phyloP scores from a whole-genome alignment of 2,797 vertebrate species.

The Heliangelus exortis region DNA sequence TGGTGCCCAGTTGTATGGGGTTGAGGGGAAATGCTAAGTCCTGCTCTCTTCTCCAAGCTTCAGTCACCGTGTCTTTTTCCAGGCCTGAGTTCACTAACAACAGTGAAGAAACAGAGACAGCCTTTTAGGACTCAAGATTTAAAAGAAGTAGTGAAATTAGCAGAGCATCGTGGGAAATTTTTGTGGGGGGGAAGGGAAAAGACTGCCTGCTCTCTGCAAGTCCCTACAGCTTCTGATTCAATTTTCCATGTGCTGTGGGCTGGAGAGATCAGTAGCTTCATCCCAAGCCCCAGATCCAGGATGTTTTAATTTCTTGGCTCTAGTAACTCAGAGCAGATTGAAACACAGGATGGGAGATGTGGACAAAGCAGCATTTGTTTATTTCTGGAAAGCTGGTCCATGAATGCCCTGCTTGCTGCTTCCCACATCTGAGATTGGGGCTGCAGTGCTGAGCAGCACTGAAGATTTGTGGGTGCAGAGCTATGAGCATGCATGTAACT shows the following conservation, averaged over 20 bases:
- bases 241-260: background rate
- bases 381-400: constrained; percentile 35
- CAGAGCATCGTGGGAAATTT: background rate
- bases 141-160: background rate
- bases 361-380: constrained; percentile 55
- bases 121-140: background rate
- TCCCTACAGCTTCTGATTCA: constrained; percentile 1
- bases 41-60: background rate
- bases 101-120: background rate
- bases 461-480: background rate
- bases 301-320: constrained; percentile 40
- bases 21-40: background rate
- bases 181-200: background rate
- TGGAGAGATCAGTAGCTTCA: background rate
- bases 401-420: background rate
- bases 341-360: constrained; percentile 32
- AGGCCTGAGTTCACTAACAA: background rate
- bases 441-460: background rate
- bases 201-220: background rate
- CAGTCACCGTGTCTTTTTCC: background rate
- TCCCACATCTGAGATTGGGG: background rate
- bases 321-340: constrained; percentile 35
- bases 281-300: background rate
- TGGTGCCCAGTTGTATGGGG: background rate
- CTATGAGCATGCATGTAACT: rapidly evolving